Base-by-base conservation (phyloP, 2,797 vertebrate species). In the Pteropus rufus region DNA sequence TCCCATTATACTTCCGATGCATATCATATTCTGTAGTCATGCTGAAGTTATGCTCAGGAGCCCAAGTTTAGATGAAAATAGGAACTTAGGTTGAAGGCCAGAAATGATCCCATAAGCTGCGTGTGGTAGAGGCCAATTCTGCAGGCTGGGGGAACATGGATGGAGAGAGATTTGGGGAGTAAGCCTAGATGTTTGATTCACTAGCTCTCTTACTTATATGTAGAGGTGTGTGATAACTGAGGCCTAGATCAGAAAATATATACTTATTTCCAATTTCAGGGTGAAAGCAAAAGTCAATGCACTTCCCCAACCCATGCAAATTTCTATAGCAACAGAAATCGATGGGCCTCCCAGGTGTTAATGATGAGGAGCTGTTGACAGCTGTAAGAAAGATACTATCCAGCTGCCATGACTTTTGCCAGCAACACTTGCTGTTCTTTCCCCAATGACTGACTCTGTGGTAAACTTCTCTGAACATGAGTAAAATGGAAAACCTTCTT, bases 311-410 rank as follows among this genome's bases (percentile, higher is more conserved):
- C 44, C 39, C 18, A 5, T 6, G 67, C 34, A 36, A 79, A 56
- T 95, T 31, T 87, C 95, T 82, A 60, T 44, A 93, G 97, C 93
- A 97, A 82, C 49, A 1, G 88, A 10, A 46, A 0, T 24, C n/a
- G 34, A 34, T 26, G 54, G 44, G 23, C 39, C n/a, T 96, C 44
- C 24, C 29, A 41, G 60, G 62, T 62, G 19, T 26, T 83, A 70
- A 39, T 0, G 0, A 18, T 1, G 60, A 92, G 0, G 0, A 69
- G 18, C 21, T 46, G 24, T 6, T 44, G 91, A 89, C 64, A 46
- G 52, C n/a, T 70, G 82, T 93, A 34, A 91, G 93, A 88, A 94
- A 92, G 62, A 41, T 21, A 12, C 7, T 79, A 54, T 90, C 87
- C 83, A 52, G 87, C 49, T 88, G 75, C 83, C 73, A 14, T 0